phyloP scores from a whole-genome alignment of 2,113 vertebrate species.

The Fregata magnificens region DNA sequence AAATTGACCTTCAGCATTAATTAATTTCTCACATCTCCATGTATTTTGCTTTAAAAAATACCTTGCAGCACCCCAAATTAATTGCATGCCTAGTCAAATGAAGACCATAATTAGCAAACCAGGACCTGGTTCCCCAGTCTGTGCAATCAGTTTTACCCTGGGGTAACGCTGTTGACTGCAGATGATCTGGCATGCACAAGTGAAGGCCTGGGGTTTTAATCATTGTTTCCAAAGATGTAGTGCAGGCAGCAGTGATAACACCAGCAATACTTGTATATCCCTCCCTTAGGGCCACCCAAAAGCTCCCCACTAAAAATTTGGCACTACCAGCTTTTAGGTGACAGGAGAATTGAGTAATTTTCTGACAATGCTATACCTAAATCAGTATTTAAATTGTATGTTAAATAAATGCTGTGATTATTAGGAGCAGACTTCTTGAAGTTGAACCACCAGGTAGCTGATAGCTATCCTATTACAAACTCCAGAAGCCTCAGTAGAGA shows the following conservation, averaged over 20 bases:
- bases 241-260: not conserved
- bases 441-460: constrained; percentile 44
- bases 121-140: not conserved
- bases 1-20: not conserved
- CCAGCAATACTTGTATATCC: not conserved
- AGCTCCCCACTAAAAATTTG: not conserved
- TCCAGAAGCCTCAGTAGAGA: constrained; percentile 46
- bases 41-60: not conserved
- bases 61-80: not conserved
- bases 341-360: not conserved
- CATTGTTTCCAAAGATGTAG: not conserved
- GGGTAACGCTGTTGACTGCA: not conserved
- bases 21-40: not conserved
- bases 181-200: not conserved
- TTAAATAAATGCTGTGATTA: constrained; percentile 52
- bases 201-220: not conserved
- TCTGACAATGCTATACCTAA: not conserved
- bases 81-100: not conserved
- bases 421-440: constrained; percentile 19
- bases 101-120: not conserved
- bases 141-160: not conserved
- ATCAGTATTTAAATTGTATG: constrained; percentile 23
- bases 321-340: not conserved
- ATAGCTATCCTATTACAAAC: constrained; percentile 67
- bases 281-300: not conserved